Percentiles rank a stretch among this genome's conserved stretches.
phyloP scores from a whole-genome alignment of 2,113 vertebrate species.

The Thomomys bottae region DNA sequence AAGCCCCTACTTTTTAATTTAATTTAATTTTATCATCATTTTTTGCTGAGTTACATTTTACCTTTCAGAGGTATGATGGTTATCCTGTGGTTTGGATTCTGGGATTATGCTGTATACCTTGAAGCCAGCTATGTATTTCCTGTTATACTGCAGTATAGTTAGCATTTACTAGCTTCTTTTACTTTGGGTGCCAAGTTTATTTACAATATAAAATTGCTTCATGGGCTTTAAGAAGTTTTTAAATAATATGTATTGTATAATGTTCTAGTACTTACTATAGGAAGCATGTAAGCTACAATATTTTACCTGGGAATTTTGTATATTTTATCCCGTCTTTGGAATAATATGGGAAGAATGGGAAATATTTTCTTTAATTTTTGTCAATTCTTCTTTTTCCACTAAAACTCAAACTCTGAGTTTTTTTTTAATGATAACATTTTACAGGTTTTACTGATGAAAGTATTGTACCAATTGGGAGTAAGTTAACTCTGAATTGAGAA shows the following conservation, averaged over 20 bases:
- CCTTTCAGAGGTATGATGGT: not conserved
- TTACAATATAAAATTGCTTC: not conserved
- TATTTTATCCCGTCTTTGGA: not conserved
- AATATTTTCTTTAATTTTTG: not conserved
- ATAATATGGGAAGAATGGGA: not conserved
- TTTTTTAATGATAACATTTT: not conserved
- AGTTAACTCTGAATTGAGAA: not conserved
- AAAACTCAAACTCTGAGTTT: not conserved
- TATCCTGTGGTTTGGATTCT: not conserved
- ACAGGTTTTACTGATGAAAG: slow-evolving; percentile 11
- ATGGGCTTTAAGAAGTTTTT: not conserved
- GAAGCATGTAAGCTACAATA: not conserved
- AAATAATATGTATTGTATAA: not conserved
- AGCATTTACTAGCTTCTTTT: slow-evolving; percentile 21
- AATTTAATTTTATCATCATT: slow-evolving; percentile 14
- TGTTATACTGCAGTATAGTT: not conserved
- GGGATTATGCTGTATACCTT: not conserved
- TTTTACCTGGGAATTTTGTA: not conserved
- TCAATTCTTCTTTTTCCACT: not conserved
- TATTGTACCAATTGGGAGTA: not conserved
- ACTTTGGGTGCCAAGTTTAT: slow-evolving; percentile 21
- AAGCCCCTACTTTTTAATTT: not conserved
- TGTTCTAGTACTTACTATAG: not conserved
- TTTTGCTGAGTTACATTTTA: not conserved
- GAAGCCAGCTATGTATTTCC: slow-evolving; percentile 31